Base-by-base conservation (phyloP, 2,888 invertebrate species). In the Yponomeuta malinellus region DNA sequence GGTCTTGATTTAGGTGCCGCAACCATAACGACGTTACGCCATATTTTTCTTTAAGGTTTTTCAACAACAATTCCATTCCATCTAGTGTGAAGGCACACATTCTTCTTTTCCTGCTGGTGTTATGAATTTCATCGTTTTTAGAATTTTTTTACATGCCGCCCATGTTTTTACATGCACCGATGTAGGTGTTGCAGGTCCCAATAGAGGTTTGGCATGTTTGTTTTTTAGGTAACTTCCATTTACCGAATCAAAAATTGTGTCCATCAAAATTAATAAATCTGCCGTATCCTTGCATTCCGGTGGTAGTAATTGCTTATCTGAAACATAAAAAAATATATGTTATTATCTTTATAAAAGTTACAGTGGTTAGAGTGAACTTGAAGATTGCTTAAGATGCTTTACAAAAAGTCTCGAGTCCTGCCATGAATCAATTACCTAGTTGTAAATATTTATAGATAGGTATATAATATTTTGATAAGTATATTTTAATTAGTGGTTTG, bases 1-100 rank as follows among this genome's bases (percentile, higher is more conserved):
- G 74, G 48, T 77, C 77, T 70, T 78, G 77, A 59, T 78, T 77
- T 0, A 77, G 68, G 72, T 78, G 78, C 48, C 78, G 72, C 73
- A 74, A 71, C 76, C 77, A 76, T 33, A 78, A 66, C 2, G 76
- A 76, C 2, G 71, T 72, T 9, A 77, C 70, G 3, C 68, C 68
- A 72, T 73, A 74, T 68, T 73, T 67, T 29, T 23, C 65, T 63
- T 64, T 10, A 1, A 72, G 2, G 37, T 71, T 71, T 66, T 72
- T 72, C 37, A 71, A 23, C 48, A 74, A 63, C 31, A 71, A 5
- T 69, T 72, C 72, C 2, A 67, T 43, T 3, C 67, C 67, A 15
- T 43, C n/a, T 1, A 67, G 43, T 67, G 67, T 67, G 15, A 73
- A 0, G 75, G 75, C 12, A 74, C 74, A 70, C 64, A 48, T 63